These are phyloP conservation scores for Conus betulinus DNA, from an alignment of 1,140 invertebrate genomes.

Conservation along the genomic window DNA sequence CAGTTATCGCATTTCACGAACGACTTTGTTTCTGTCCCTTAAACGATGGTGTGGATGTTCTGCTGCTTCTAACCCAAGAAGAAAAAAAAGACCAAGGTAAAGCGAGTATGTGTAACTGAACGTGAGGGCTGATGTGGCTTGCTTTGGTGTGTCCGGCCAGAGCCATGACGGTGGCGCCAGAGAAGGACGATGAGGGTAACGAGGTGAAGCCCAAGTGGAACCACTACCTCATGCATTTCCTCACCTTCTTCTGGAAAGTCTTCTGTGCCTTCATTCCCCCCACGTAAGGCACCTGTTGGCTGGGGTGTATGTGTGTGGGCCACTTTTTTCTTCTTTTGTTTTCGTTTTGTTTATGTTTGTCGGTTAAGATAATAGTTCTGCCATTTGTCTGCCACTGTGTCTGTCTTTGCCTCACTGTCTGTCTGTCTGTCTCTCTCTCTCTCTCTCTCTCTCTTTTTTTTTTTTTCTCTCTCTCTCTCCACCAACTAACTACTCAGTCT, in stretches of 20 bases:
- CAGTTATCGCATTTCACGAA: no score
- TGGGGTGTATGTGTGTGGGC: neutral
- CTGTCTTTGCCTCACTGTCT: neutral
- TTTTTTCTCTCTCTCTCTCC: neutral
- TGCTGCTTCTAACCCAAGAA: neutral
- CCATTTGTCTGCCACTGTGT: neutral
- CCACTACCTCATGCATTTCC: constrained; percentile 69
- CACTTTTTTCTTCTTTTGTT: neutral
- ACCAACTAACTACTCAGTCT: neutral
- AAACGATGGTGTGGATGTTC: neutral
- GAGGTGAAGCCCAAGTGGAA: constrained; percentile 75
- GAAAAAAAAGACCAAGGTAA: no score
- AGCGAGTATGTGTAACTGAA: neutral
- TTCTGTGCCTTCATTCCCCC: constrained; percentile 81
- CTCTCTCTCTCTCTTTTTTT: constrained; percentile 2
- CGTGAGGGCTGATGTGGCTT: neutral
- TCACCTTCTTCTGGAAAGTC: constrained; percentile 77
- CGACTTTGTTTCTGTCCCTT: no score
- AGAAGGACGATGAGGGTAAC: constrained; percentile 79
- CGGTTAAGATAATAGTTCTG: neutral
- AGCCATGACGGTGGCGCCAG: constrained; percentile 67
- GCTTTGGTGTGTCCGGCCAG: constrained; percentile 46
- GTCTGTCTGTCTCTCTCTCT: neutral
- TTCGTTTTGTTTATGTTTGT: neutral
- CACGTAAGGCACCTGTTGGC: constrained; percentile 56